Base-by-base conservation (phyloP, 2,888 invertebrate species). In the Agonopterix alstromeriana region DNA sequence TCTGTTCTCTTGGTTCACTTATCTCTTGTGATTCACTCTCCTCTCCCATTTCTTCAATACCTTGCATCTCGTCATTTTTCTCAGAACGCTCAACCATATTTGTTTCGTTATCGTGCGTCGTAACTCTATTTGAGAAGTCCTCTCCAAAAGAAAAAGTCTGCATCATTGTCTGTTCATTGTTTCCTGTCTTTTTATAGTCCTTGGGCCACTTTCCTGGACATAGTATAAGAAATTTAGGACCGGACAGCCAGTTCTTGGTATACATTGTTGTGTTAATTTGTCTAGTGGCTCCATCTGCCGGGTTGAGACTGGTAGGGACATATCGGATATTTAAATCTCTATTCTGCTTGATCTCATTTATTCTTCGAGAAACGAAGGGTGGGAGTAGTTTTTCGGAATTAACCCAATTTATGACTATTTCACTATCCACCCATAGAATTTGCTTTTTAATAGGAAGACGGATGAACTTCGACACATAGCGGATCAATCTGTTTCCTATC, bases 381-480 rank as follows among this genome's bases (percentile, higher is more conserved):
- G 54, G 46, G 0, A 56, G 17, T 1, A 60, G 38, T 44, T 56
- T 57, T 10, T 48, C 40, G 1, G 53, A 47, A 4, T 47, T 46
- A 4, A 36, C 11, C 57, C 55, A 57, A 5, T 11, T 14, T 0
- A 54, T 2, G 0, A 52, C 55, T 10, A 58, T 43, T 4, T 38
- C 45, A 44, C 58, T 58, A n/a, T 56, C 58, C 0, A 55, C 50
- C 56, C 54, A 58, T 9, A 58, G 9, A 5, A 14, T 14, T 14
- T 14, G 14, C 14, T 3, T 14, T 14, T 14, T 14, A 14, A 14
- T 14, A 14, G 14, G 14, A 14, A 14, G 14, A 14, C 14, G 14
- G 1, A 14, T 14, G 3, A 14, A 14, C 14, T 14, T 14, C 1
- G 14, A 1, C 0, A 53, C 50, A 48, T 48, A 56, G 4, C 36